These are phyloP conservation scores for Oreochromis grahami DNA, from an alignment of 2,797 vertebrate species.

Conservation along the genomic window DNA sequence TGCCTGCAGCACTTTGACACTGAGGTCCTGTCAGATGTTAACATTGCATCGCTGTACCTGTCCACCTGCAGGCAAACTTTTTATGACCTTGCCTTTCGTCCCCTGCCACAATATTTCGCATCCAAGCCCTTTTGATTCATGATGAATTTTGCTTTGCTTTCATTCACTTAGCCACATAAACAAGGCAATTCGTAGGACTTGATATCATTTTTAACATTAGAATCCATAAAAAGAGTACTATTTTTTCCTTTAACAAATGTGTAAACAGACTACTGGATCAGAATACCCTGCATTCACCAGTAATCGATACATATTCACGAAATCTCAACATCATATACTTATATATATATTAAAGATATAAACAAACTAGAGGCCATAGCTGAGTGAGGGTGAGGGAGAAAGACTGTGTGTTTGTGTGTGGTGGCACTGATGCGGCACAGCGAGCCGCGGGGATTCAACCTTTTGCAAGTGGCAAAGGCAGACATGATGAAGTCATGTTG, in stretches of 20 bases:
- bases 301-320: neutral
- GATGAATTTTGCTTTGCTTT: neutral
- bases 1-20: conserved; percentile 7
- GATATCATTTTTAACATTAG: neutral
- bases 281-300: neutral
- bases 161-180: neutral
- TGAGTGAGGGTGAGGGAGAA: neutral
- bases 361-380: conserved; percentile 27
- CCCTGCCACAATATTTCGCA: neutral
- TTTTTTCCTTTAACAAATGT: neutral
- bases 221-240: neutral
- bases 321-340: conserved; percentile 6
- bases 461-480: conserved; percentile 75
- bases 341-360: conserved; percentile 26
- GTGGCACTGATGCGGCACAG: conserved; percentile 48
- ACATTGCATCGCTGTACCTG: neutral
- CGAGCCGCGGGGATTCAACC: conserved; percentile 62
- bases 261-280: neutral
- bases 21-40: conserved; percentile 26
- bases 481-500: conserved; percentile 70
- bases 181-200: neutral
- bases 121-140: neutral
- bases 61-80: neutral
- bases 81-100: conserved; percentile 1
- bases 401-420: neutral